Base-by-base conservation (phyloP, 1,140 invertebrate species). In the Hyles vespertilio region DNA sequence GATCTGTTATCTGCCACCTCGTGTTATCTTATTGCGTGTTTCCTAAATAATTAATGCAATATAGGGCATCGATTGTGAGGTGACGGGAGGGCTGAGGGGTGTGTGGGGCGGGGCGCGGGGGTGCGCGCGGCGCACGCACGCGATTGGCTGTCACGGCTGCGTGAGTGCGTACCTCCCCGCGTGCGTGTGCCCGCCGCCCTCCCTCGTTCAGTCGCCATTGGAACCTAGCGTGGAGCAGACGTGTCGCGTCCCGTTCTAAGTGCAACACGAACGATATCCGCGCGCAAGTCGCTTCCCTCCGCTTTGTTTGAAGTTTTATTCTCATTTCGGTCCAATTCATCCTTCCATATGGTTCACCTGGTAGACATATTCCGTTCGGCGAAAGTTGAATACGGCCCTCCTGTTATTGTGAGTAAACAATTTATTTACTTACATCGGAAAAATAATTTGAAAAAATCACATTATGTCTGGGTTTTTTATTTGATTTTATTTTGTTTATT, bases 261-360 rank as follows among this genome's bases (percentile, higher is more conserved):
- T 72, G 46, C 70, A 65, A 61, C 69, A 72, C 79, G 79, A 72
- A 58, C 70, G 59, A 12, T 54, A 54, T 59, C 56, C 62, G 56
- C 70, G 57, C 63, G 51, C 43, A 44, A 22, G 58, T 61, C 63
- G 56, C 65, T 65, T 40, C 36, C 8, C 36, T 40, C 8, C 8
- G 36, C 36, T 40, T 40, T 40, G 36, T 54, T 65, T 63, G 63
- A 79, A 65, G 69, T 81, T 87, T 89, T 51, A 58, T 74, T 78
- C 72, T 63, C 58, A 76, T 74, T 78, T 81, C 71, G 65, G 64
- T 80, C 71, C 77, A 80, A 78, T 72, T 82, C 74, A 90, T 79
- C 84, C 84, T 83, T 89, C 89, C 89, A 87, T 89, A 90, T 90
- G 89, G 89, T 90, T 89, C 89, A 90, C 81, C 87, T 90, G 74